Base-by-base conservation (phyloP, 2,888 invertebrate species). In the Spodoptera exigua region DNA sequence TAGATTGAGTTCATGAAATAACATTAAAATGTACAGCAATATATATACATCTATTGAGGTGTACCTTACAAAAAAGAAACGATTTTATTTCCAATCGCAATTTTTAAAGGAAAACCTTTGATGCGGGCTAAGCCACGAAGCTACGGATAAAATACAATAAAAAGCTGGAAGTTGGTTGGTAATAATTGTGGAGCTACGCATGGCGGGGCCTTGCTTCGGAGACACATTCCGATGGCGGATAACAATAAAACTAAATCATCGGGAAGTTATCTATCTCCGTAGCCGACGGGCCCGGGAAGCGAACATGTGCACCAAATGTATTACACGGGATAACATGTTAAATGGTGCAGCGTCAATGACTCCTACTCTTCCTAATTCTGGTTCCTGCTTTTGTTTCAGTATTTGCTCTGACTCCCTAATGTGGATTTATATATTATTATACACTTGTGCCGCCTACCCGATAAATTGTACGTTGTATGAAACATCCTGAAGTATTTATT, bases 211-310 rank as follows among this genome's bases (percentile, higher is more conserved):
- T 82, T 73, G 70, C 75, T 74, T 76, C 80, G 83, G 74, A 78
- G 82, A 83, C 84, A 89, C 89, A 89, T 88, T 90, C 87, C 89
- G 85, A 89, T 87, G 85, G 85, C 81, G 87, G 87, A 91, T 91
- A 92, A 91, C 92, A 93, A 93, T 94, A 94, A 94, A 93, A 93
- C 86, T 92, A 93, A 94, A 93, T 93, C 93, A 93, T 93, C 91
- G 90, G 91, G 92, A 94, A 93, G 93, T 92, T 93, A 93, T 93
- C 89, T 92, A 89, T 92, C 91, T 91, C 83, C 82, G 82, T 78
- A 84, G 85, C 74, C 83, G 87, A 83, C 85, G 83, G 80, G 80
- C 79, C 76, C 85, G 88, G 89, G 84, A 87, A 82, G 82, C 85
- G 86, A 85, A 77, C 88, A 88, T 91, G 89, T 89, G 88, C 84